Evolutionary conservation across 2,888 invertebrate genomes (phyloP).

Genomic region (Coelogynopora nodosa): DNA sequence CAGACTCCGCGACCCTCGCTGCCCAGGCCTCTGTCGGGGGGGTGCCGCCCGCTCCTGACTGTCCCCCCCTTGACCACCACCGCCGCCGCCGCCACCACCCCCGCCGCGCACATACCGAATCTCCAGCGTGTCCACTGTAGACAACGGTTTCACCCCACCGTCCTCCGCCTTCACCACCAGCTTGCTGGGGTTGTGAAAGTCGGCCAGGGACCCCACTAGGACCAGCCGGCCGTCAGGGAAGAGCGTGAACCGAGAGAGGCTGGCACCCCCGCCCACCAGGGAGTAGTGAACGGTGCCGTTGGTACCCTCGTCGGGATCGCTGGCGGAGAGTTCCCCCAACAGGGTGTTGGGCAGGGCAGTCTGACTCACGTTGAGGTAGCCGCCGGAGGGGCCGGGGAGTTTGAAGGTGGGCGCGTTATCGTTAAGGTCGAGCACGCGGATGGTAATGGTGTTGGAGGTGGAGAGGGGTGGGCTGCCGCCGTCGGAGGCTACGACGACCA

Average conservation of each 20-base stretch:
- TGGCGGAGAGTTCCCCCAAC: background rate
- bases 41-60: background rate
- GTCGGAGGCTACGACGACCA: conserved; percentile 4
- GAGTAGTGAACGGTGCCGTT: conserved; percentile 25
- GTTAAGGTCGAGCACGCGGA: conserved; percentile 36
- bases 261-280: background rate
- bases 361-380: conserved; percentile 15
- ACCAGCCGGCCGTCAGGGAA: conserved; percentile 27
- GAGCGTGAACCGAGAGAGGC: background rate
- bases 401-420: conserved; percentile 35
- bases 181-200: background rate
- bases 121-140: conserved; percentile 2
- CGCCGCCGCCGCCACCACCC: background rate
- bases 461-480: conserved; percentile 10
- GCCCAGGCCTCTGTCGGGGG: background rate
- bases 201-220: background rate
- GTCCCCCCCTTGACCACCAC: background rate
- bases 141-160: background rate
- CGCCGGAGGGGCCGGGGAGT: background rate
- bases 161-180: conserved; percentile 22
- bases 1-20: background rate
- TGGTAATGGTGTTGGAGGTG: background rate
- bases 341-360: background rate
- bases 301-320: conserved; percentile 19
- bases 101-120: background rate